Percentiles rank a stretch among this genome's conserved stretches.
phyloP scores from a whole-genome alignment of 92 coral and sea anemone genomes.

The Metridium senile region DNA sequence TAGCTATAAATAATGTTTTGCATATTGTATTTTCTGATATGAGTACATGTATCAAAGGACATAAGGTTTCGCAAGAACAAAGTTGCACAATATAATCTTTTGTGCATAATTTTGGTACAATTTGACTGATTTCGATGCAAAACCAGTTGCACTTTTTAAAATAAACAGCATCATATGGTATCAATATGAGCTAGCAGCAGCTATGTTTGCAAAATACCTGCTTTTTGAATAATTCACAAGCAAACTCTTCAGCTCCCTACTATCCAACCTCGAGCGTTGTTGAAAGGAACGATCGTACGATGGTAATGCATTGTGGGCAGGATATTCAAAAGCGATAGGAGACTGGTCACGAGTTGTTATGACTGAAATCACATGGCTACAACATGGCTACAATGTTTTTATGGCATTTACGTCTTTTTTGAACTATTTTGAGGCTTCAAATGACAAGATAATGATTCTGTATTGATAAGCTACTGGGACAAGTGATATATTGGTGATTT shows the following conservation, averaged over 20 bases:
- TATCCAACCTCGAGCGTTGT: background rate
- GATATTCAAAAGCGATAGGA: background rate
- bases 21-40: too few relatives aligned
- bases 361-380: conserved; percentile 7
- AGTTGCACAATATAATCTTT: too few relatives aligned
- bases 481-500: background rate
- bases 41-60: too few relatives aligned
- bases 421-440: background rate
- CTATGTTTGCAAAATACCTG: conserved; percentile 18
- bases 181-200: too few relatives aligned
- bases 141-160: too few relatives aligned
- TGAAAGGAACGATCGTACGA: conserved; percentile 1
- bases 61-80: too few relatives aligned
- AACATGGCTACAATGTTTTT: background rate
- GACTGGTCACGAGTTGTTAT: background rate
- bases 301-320: conserved; percentile 4
- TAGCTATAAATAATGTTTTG: too few relatives aligned
- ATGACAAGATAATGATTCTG: background rate
- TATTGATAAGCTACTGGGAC: background rate
- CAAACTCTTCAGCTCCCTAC: background rate
- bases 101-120: too few relatives aligned
- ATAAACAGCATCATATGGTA: too few relatives aligned
- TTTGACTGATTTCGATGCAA: too few relatives aligned
- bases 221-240: background rate
- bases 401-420: background rate